Conservation (phyloP, 2,888 invertebrate genomes). For the Aleiodes leptofemur region DNA sequence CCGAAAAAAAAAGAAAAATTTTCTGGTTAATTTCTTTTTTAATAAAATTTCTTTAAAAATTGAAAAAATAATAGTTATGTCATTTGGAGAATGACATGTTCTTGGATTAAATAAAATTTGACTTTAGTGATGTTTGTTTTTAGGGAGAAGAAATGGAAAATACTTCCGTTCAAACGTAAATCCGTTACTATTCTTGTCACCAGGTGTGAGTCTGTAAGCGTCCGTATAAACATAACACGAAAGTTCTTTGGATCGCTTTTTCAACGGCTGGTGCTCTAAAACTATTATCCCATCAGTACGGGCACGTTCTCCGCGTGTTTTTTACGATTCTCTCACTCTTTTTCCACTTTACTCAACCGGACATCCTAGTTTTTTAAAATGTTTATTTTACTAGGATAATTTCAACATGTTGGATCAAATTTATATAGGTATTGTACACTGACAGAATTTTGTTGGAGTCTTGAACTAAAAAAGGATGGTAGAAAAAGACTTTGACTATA, state of each 20-base stretch:
- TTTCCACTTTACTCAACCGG: conserved; percentile 35
- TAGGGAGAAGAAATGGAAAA: conserved; percentile 49
- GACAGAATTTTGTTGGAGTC: no score
- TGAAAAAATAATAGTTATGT: conserved; percentile 5
- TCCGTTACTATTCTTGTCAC: conserved; percentile 68
- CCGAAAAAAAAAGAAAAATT: conserved; percentile 18
- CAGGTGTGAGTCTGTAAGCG: conserved; percentile 72
- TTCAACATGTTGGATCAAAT: no score
- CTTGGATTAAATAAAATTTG: background rate
- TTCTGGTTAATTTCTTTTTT: background rate
- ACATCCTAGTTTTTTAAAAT: conserved; percentile 9
- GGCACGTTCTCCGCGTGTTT: conserved; percentile 42
- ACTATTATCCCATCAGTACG: conserved; percentile 45
- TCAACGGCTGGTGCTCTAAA: conserved; percentile 42
- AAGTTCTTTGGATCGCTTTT: conserved; percentile 53
- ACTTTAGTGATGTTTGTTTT: conserved; percentile 44
- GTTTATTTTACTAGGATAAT: background rate
- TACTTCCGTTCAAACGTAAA: conserved; percentile 54
- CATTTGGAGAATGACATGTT: conserved; percentile 30
- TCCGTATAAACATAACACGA: conserved; percentile 67
- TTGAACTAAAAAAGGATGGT: no score
- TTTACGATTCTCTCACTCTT: conserved; percentile 27
- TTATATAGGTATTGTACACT: no score
- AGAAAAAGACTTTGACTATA: no score
- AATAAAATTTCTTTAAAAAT: background rate